Conservation (phyloP, 2,797 vertebrate species). For the Poeciliopsis presidionis region DNA sequence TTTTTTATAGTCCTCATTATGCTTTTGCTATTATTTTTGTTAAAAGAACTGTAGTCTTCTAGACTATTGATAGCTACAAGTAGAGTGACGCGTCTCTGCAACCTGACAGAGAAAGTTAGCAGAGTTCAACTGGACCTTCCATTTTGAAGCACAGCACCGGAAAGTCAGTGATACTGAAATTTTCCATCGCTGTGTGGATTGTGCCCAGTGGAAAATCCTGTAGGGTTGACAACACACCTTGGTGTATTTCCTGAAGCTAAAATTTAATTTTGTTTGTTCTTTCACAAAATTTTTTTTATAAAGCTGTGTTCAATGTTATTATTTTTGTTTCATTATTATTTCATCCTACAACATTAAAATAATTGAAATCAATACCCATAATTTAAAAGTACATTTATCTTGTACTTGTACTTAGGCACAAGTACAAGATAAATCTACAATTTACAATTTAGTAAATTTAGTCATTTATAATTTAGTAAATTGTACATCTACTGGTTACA, state of each 20-base stretch:
- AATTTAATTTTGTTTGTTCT: not conserved
- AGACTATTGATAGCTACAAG: too few species aligned
- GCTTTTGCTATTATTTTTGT: not conserved
- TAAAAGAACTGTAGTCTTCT: not conserved
- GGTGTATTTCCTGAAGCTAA: not conserved
- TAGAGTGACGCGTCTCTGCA: too few species aligned
- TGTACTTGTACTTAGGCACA: not conserved
- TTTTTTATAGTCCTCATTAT: not conserved
- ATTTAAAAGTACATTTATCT: too few species aligned
- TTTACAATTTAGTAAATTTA: too few species aligned
- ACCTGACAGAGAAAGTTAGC: too few species aligned
- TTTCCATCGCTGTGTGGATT: not conserved
- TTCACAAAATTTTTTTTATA: too few species aligned
- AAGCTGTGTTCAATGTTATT: too few species aligned
- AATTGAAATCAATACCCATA: not conserved
- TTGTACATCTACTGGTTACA: too few species aligned
- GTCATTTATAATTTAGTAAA: too few species aligned
- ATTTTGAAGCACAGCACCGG: too few species aligned
- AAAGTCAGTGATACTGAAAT: not conserved
- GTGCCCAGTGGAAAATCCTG: not conserved
- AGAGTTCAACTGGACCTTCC: too few species aligned
- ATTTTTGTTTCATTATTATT: not conserved
- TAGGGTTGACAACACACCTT: not conserved
- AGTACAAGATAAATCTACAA: too few species aligned
- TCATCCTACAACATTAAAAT: not conserved